Evolutionary conservation across 2,113 vertebrate species (phyloP), one percentile per base, ranked within the genome.

Genomic region (Tinamus guttatus): DNA sequence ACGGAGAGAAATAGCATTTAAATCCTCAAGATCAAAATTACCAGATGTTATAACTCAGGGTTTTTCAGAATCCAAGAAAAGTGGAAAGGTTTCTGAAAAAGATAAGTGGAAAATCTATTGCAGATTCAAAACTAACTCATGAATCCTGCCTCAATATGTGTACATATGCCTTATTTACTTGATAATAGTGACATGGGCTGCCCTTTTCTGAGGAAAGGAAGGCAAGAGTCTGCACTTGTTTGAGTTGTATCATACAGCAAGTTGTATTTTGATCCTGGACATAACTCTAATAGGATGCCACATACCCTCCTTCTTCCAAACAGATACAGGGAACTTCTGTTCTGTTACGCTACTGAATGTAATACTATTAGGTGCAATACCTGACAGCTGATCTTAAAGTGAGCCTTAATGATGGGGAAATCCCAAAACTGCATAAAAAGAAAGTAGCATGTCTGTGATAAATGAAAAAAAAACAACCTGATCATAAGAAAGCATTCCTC

Each of bases 91-190:
- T 73, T 60, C 81, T 76, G 34, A 45, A 65, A 45, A 76, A 76
- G 58, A 59, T 59, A 82, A 76, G 36, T 20, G 89, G 70, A 90
- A 62, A n/a, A 79, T 62, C 40, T 49, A 5, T 1, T 28, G 5
- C 58, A 89, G 32, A 67, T 62, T 62, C 49, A 62, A 45, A 64
- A 82, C 52, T 43, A 52, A 52, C 34, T 65, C 28, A 36, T 38
- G 47, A 81, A 38, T 93, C 58, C 78, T 84, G 49, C 38, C 52
- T 68, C 25, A 27, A 58, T 41, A 17, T 51, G 19, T 11, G 13
- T 34, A 21, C 0, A 3, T 38, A 19, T 1, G 0, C 24, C 22
- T 76, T 27, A 6, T 59, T 49, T 27, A 43, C 6, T 28, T 0
- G 0, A 25, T 25, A 60, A 27, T 51, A 68, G 51, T 34, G 45